A percentile compares a stretch with the other conserved stretches of the same genome.
Conservation (phyloP, 2,888 invertebrate species). For the Cordilura impudica region DNA sequence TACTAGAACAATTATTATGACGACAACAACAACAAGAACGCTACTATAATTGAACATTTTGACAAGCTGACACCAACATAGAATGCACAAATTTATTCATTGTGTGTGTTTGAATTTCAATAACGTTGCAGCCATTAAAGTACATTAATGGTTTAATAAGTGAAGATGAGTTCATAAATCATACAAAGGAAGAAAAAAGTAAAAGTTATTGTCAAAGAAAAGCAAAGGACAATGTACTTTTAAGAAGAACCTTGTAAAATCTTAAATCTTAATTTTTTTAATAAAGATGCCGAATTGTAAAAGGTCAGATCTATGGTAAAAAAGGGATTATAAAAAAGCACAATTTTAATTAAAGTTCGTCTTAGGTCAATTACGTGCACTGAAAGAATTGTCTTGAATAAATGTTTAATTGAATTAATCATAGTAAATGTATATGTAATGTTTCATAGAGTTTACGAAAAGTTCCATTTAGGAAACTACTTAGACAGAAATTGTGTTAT, state of each 20-base stretch:
- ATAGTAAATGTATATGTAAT: too few species aligned
- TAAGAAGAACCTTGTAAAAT: neutral
- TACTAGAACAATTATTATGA: neutral
- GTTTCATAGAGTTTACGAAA: too few species aligned
- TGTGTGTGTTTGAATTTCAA: conserved; percentile 26
- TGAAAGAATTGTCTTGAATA: too few species aligned
- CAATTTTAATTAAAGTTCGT: too few species aligned
- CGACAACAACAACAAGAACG: conserved; percentile 17
- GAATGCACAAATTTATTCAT: conserved; percentile 47
- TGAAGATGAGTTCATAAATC: conserved; percentile 50
- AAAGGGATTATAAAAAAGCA: too few species aligned
- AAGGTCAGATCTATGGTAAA: too few species aligned
- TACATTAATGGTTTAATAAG: conserved; percentile 35
- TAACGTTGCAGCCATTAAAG: conserved; percentile 33
- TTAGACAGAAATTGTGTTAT: too few species aligned
- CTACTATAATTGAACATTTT: conserved; percentile 36
- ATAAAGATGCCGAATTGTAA: neutral
- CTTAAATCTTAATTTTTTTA: neutral
- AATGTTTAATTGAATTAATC: too few species aligned
- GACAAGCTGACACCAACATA: conserved; percentile 40
- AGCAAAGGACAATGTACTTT: neutral
- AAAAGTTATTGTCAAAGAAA: conserved; percentile 39
- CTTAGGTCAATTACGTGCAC: too few species aligned
- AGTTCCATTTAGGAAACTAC: too few species aligned
- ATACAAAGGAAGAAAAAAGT: conserved; percentile 46